Base-by-base conservation (phyloP, 2,797 vertebrate species). In the Galaxias olidus region DNA sequence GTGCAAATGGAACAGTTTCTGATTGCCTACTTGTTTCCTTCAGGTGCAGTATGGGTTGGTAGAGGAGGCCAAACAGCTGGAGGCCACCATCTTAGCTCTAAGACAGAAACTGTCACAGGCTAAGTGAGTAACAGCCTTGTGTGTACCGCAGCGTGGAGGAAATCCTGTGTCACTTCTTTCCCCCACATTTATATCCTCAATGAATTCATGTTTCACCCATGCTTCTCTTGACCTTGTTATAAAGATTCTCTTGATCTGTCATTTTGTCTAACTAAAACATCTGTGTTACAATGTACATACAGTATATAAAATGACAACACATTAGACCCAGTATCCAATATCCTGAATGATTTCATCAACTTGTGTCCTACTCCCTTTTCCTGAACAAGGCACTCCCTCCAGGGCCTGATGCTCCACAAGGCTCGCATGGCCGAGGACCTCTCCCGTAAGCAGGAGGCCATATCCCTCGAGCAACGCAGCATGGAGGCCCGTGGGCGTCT, bases 1-100 rank as follows among this genome's bases (percentile, higher is more conserved):
- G 30, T 30, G 30, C 30, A 2, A 30, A 30, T 30, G 30, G 30
- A 30, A 30, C 30, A 30, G 6, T 6, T 30, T 30, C 6, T 30
- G 3, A 30, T 30, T 30, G 30, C 3, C 30, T 30, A 6, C 30
- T 3, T 30, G 30, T 30, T 30, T 30, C 41, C 40, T 41, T 0
- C 82, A 99, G 96, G 93, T 91, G n/a, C 96, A 98, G 83, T 87
- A 82, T 0, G 90, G 96, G 17, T 92, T 99, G 4, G 90, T 93
- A 0, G 81, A 88, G 0, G 96, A 98, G 73, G 89, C 93, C 17
- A 90, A 90, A 52, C 94, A 96, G 82, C 84, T 98, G 74, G 92
- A 96, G 64, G 85, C 86, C 10, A 91, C 86, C 0, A 93, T 95
- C 40, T 41, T 63, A 1, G 77, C 79, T 1, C 85, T 99, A 70